Conservation (phyloP, 2,888 invertebrate genomes). For the Gari tellinella region DNA sequence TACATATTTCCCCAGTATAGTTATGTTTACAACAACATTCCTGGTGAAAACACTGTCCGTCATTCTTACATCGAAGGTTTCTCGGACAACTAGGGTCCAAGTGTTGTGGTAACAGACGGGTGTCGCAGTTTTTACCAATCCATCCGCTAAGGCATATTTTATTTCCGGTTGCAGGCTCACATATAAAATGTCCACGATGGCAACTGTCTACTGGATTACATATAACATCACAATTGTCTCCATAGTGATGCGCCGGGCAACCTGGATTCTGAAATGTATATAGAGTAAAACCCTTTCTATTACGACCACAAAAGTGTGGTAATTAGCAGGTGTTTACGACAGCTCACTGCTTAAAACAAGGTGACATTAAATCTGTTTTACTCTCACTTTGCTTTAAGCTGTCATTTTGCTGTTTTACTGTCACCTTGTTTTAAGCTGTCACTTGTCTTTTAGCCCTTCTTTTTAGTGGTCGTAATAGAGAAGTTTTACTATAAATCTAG, state of each 20-base stretch:
- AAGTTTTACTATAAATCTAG: too few relatives aligned
- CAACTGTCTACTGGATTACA: conserved; percentile 34
- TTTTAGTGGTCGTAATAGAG: too few relatives aligned
- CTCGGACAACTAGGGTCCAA: conserved; percentile 45
- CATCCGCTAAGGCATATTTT: conserved; percentile 51
- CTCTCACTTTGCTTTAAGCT: too few relatives aligned
- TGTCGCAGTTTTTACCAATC: conserved; percentile 53
- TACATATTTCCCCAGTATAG: conserved; percentile 46
- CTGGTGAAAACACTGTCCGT: conserved; percentile 49
- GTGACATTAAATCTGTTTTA: too few relatives aligned
- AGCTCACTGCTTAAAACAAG: too few relatives aligned
- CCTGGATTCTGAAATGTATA: conserved; percentile 7
- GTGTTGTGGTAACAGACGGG: conserved; percentile 35
- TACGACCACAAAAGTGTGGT: too few relatives aligned
- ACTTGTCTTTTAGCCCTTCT: too few relatives aligned
- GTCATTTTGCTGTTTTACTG: too few relatives aligned
- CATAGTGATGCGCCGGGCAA: conserved; percentile 31
- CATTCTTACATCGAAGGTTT: conserved; percentile 51
- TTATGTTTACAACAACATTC: conserved; percentile 50
- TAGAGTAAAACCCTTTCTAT: too few relatives aligned
- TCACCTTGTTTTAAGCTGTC: too few relatives aligned
- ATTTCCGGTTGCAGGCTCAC: conserved; percentile 28
- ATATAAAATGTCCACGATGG: conserved; percentile 37
- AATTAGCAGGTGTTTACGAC: too few relatives aligned
- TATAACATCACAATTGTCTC: conserved; percentile 10